Conservation (phyloP, 1,140 invertebrate species). For the Mya arenaria region DNA sequence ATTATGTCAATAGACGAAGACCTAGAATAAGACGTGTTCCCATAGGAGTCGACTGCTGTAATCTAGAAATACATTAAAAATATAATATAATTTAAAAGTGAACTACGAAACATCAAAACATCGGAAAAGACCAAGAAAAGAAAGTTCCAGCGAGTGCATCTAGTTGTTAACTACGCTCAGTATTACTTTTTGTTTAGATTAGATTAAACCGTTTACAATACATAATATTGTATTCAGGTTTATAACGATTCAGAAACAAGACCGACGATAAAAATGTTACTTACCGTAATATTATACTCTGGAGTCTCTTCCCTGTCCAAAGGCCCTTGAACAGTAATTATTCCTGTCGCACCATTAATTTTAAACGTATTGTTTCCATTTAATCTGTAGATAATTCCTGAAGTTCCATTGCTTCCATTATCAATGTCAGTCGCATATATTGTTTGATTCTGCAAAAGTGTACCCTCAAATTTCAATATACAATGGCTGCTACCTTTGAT, state of each 20-base stretch:
- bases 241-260: no score
- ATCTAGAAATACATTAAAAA: slow-evolving; percentile 1
- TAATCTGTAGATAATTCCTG: slow-evolving; percentile 3
- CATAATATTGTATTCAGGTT: no score
- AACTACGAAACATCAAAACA: no score
- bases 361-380: background rate
- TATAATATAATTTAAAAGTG: no score
- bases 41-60: slow-evolving; percentile 2
- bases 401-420: background rate
- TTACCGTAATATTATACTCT: background rate
- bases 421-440: slow-evolving; percentile 8
- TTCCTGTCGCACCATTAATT: background rate
- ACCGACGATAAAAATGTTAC: no score
- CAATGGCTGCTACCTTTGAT: no score
- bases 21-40: background rate
- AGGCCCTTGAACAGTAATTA: background rate
- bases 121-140: no score
- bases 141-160: no score
- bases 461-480: background rate
- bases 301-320: background rate
- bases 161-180: no score
- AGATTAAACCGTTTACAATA: no score
- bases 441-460: background rate
- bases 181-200: no score
- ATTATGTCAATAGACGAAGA: background rate